Conservation (phyloP, 2,113 vertebrate genomes). For the Madoqua kirkii region DNA sequence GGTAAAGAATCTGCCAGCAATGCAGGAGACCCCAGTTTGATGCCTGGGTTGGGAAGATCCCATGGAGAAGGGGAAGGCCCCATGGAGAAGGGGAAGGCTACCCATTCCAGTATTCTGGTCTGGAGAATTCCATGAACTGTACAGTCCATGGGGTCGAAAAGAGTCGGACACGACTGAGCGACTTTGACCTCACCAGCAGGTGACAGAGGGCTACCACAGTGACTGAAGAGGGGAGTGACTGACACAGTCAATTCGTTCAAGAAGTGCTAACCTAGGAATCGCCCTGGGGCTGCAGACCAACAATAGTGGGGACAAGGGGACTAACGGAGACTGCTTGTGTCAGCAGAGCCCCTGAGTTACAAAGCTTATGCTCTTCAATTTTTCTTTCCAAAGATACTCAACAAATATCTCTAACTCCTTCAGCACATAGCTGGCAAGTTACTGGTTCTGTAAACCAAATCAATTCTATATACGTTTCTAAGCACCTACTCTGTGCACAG, state of each 20-base stretch:
- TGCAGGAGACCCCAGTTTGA: background rate
- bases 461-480: background rate
- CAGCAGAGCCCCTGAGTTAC: background rate
- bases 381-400: background rate
- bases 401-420: background rate
- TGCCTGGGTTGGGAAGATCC: background rate
- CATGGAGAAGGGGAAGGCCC: background rate
- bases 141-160: background rate
- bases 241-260: background rate
- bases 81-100: background rate
- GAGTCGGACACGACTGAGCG: accelerated
- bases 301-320: accelerated
- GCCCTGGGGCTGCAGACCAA: accelerated
- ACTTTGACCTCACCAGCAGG: background rate
- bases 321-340: no score
- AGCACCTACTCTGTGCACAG: background rate
- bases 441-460: background rate
- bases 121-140: background rate
- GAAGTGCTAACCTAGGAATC: background rate
- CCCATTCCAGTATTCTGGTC: background rate
- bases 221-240: background rate
- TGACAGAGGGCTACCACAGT: background rate
- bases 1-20: background rate
- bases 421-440: background rate
- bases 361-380: background rate